Base-by-base conservation (phyloP, 1,140 invertebrate genomes). In the Neodiprion virginianus region DNA sequence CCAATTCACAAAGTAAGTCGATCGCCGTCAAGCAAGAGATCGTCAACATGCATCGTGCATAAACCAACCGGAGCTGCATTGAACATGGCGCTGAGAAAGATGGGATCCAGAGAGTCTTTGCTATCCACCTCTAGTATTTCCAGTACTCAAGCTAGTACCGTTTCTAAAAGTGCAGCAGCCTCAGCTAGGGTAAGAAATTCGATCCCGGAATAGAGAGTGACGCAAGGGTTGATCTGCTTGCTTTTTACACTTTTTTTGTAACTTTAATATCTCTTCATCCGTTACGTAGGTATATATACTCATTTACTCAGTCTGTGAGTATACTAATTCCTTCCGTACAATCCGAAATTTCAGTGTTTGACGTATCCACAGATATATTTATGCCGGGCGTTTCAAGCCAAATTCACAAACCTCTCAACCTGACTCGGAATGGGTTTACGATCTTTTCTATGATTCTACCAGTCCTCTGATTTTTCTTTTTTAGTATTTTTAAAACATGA, bases 91-190 rank as follows among this genome's bases (percentile, higher is more conserved):
- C 86, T 94, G 17, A 90, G 92, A 69, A 93, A 93, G 79, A 91
- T 93, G 72, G 94, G 95, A 75, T 98, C 97, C 0, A 92, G 94
- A 74, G 96, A 97, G 82, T 96, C 96, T 72, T 90, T 97, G 74
- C 93, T 93, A 8, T 96, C 96, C 1, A 90, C 93, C 67, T 92
- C 92, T 72, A 95, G 95, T 80, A 92, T 94, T 77, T 92, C 93
- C 69, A 91, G 92, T 72, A 91, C 90, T 1, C 89, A 91, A 0
- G 89, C 89, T 67, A 90, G 91, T 71, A 87, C 89, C 40, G 83
- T 89, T 72, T 79, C 82, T 69, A 81, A 81, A 66, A 79, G 81
- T 69, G 71, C 80, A 49, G 80, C 85, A 80, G 74, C 76, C 53
- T 75, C 79, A 74, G 86, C 91, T 81, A 92, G 93, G 93, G 93